Evolutionary conservation across 1,140 invertebrate species (phyloP), one percentile per base, ranked within the genome.

Genomic region (Zaprionus inermis): DNA sequence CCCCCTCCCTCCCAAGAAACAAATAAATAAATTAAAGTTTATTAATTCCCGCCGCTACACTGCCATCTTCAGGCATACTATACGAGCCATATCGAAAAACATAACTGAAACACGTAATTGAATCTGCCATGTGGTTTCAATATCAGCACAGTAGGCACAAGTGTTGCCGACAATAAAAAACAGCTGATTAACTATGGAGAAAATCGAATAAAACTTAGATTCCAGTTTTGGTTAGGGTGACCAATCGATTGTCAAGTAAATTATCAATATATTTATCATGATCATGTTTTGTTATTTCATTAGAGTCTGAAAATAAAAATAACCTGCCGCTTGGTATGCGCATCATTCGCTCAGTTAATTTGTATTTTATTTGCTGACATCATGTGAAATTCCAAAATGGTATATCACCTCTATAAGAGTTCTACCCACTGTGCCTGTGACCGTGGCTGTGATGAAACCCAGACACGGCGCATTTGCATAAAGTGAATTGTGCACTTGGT

Each of bases 341-440:
- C 79, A 81, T 58, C 67, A 60, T 68, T 63, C 70, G 55, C 58
- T 67, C 36, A 51, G 14, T 54, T 85, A 74, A 71, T 78, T 81
- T 86, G 46, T 64, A 67, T 72, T 85, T 79, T 67, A 69, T 78
- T 86, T 60, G 78, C 82, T 85, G 82, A 85, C 82, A 81, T 85
- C 82, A 85, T 86, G 78, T 68, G 82, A 81, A 86, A 85, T 85
- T 72, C 82, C 82, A 60, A 67, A 65, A 76, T 58, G 75, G 46
- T 78, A 70, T 73, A 70, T 85, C 82, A 85, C 54, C 75, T 67
- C 61, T 52, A 63, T 24, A 52, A 52, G 46, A 52, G 46, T 63
- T 30, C 54, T 32, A 58, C 61, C 20, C 38, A 51, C 30, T 30
- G 54, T 52, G 51, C 9, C 10, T 5, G 58, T 46, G 11, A 12